Base-by-base conservation (phyloP, 2,797 vertebrate species). In the Danio choprae region DNA sequence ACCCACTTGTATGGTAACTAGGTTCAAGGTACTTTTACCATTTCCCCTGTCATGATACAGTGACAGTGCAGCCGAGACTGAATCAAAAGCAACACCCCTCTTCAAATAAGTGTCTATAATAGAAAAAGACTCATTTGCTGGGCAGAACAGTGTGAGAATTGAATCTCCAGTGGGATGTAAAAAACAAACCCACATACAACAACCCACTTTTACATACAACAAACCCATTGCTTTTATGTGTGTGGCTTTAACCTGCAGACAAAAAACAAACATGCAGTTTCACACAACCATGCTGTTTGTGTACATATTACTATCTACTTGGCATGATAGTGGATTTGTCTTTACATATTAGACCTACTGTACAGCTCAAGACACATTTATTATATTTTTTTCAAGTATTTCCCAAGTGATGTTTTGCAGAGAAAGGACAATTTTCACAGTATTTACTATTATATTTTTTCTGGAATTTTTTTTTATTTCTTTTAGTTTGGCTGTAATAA, bases 101-200 rank as follows among this genome's bases (percentile, higher is more conserved):
- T 70, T 69, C 29, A 60, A 70, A 40, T 40, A 41, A 78, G 65
- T 40, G 55, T n/a, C 55, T 60, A 50, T 68, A 56, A 68, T 22
- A 78, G 76, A 50, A 78, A 67, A 56, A 78, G 29, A 41, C 63
- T 77, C 62, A 67, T 48, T 77, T 76, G 50, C 16, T 60, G 55
- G 51, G 36, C 56, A 50, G 44, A 78, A 70, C 12, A 70, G 44
- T 50, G n/a, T 41, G 65, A 78, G 38, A 79, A 70, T 70, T 43
- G 55, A 70, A 70, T 70, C 56, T 59, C 29, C 29, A 70, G 56
- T 41, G 36, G 8, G 29, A 59, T 41, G 55, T 78, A 13, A 46
- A 74, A 75, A 63, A 68, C 46, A 10, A 44, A 16, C 13, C 18
- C 53, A 51, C 50, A 15, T 46, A 53, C 48, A n/a, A n/a, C n/a